Percentiles rank a stretch among this genome's conserved stretches.
These are phyloP conservation scores for Lasioglossum oenotherae DNA, from an alignment of 2,888 invertebrate genomes.

Conservation along the genomic window DNA sequence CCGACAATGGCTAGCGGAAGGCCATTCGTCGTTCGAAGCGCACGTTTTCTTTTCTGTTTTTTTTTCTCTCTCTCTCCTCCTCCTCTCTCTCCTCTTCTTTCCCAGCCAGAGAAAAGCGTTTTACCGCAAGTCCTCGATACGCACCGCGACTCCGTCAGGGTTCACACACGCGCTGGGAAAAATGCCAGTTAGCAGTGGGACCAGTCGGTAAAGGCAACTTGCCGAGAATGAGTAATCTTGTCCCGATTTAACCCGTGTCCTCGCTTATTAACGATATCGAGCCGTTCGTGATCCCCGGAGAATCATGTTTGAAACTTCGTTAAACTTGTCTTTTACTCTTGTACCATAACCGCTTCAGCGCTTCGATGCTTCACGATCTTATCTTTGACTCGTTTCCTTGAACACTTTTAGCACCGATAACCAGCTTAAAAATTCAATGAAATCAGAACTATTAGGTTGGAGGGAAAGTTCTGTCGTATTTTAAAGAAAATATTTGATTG, in stretches of 20 bases:
- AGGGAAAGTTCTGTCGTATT: no score
- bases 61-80: slow-evolving; percentile 8
- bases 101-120: slow-evolving; percentile 61
- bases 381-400: not conserved
- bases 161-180: slow-evolving; percentile 70
- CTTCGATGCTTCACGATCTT: not conserved
- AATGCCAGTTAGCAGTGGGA: slow-evolving; percentile 61
- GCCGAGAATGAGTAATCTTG: slow-evolving; percentile 53
- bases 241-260: slow-evolving; percentile 35
- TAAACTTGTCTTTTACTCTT: not conserved
- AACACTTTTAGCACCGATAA: not conserved
- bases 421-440: not conserved
- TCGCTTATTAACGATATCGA: slow-evolving; percentile 30
- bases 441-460: no score
- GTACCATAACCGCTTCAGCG: not conserved
- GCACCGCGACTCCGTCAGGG: slow-evolving; percentile 53
- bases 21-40: slow-evolving; percentile 67
- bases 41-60: slow-evolving; percentile 64
- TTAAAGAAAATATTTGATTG: no score
- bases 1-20: slow-evolving; percentile 72
- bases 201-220: slow-evolving; percentile 59
- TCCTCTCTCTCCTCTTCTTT: not conserved
- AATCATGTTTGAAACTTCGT: not conserved
- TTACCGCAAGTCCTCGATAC: slow-evolving; percentile 68
- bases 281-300: slow-evolving; percentile 16